Base-by-base conservation (phyloP, 2,888 invertebrate genomes). In the Thymelicus sylvestris region DNA sequence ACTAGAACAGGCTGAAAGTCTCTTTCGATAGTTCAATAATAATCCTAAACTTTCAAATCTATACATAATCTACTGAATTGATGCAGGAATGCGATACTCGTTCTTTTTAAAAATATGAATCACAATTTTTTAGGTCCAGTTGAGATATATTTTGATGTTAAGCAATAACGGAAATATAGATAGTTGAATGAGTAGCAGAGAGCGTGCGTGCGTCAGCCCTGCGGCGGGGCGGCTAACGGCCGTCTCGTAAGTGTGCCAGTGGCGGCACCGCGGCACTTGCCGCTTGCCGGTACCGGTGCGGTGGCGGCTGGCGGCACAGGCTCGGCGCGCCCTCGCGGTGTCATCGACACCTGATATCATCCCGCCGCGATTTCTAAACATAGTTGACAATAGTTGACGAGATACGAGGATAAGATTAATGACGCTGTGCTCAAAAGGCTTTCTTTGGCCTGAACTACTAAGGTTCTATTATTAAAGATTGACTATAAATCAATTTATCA, bases 221-320 rank as follows among this genome's bases (percentile, higher is more conserved):
- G 74, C 70, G 73, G 31, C 31, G 31, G 19, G 19, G 31, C 31
- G 31, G 64, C 73, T 83, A 82, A 83, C 83, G 83, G 83, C 76
- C 61, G 60, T 74, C 74, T 71, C 62, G 73, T 73, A 81, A 82
- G 81, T 83, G 78, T 82, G 83, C 77, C 83, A 81, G 63, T 74
- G 72, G 68, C 72, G 61, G 60, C 69, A 72, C 44, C 12, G 31
- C 12, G 41, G 7, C 41, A 8, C 71, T 76, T 78, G 67, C 24
- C 57, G 57, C 31, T n/a, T 15, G 50, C 3, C 59, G 77, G 73
- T 83, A 83, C 81, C 84, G 83, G 84, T 81, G 31, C 31, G 31
- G 31, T 31, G 81, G 78, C 74, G 75, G 31, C 31, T 24, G 3
- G 5, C 75, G 66, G 66, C 66, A 48, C 31, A 5, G 81, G 77